phyloP scores from a whole-genome alignment of 2,888 invertebrate species.

The Megastigmus dorsalis region DNA sequence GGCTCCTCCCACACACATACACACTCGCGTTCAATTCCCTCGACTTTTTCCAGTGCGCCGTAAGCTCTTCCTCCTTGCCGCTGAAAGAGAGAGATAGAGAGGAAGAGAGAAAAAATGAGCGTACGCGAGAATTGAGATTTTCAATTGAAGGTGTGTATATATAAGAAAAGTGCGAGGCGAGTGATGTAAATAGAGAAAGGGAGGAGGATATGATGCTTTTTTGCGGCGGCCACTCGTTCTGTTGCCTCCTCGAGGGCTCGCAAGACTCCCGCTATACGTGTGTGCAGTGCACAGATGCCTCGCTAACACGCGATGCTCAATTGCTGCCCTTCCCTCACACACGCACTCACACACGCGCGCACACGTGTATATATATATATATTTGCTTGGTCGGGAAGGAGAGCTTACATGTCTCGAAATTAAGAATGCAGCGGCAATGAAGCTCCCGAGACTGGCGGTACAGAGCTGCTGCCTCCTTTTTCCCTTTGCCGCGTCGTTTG shows the following conservation, averaged over 20 bases:
- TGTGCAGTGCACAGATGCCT: too few relatives aligned
- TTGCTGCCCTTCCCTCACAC: not conserved
- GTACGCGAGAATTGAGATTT: constrained; percentile 63
- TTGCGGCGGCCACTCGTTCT: constrained; percentile 56
- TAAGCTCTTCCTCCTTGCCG: not conserved
- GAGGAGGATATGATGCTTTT: too few relatives aligned
- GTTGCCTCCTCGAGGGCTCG: constrained; percentile 32
- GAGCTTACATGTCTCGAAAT: constrained; percentile 54
- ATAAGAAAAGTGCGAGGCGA: constrained; percentile 65
- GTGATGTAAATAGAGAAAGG: constrained; percentile 63
- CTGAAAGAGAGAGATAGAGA: not conserved
- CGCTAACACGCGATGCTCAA: constrained; percentile 49
- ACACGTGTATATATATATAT: too few relatives aligned
- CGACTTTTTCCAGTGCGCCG: not conserved
- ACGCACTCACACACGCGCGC: too few relatives aligned
- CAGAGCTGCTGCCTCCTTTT: constrained; percentile 4
- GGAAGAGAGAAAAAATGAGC: constrained; percentile 48
- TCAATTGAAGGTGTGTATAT: constrained; percentile 70
- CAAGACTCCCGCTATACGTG: too few relatives aligned
- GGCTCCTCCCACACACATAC: constrained; percentile 65
- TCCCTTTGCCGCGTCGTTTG: not conserved
- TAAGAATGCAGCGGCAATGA: constrained; percentile 40
- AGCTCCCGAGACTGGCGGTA: too few relatives aligned
- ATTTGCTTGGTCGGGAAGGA: constrained; percentile 31
- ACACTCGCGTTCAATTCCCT: constrained; percentile 48